phyloP scores from a whole-genome alignment of 2,888 invertebrate genomes.

The Hoplodrina blanda region DNA sequence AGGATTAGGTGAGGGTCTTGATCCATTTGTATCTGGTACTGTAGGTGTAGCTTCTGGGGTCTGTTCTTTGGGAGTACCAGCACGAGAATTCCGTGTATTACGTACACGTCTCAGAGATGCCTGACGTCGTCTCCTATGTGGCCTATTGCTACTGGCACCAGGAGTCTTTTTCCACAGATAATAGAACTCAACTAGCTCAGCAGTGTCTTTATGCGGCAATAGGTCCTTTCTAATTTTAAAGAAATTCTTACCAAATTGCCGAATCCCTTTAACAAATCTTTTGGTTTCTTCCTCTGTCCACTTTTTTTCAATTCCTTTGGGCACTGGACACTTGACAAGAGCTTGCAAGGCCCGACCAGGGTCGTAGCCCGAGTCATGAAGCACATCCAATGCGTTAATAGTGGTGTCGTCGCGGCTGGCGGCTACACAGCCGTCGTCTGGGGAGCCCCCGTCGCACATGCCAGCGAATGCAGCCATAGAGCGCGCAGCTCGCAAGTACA shows the following conservation, averaged over 20 bases:
- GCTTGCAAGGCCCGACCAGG: slow-evolving; percentile 98
- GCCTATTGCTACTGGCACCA: slow-evolving; percentile 98
- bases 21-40: slow-evolving; percentile 88
- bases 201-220: slow-evolving; percentile 98
- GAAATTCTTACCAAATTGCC: slow-evolving; percentile 99
- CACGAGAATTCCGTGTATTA: slow-evolving; percentile 96
- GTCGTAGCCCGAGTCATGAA: slow-evolving; percentile 99
- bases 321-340: slow-evolving; percentile 98
- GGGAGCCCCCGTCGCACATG: slow-evolving; percentile 99
- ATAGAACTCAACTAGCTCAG: slow-evolving; percentile 99
- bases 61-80: slow-evolving; percentile 94
- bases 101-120: slow-evolving; percentile 96
- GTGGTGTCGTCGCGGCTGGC: slow-evolving; percentile 99
- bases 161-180: slow-evolving; percentile 99
- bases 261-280: slow-evolving; percentile 99
- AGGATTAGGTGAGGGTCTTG: slow-evolving; percentile 92
- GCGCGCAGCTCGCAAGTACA: slow-evolving; percentile 99
- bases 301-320: slow-evolving; percentile 99
- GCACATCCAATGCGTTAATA: slow-evolving; percentile 98
- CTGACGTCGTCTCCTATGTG: slow-evolving; percentile 96
- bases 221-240: slow-evolving; percentile 99
- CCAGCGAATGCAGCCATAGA: slow-evolving; percentile 99
- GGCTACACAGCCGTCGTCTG: slow-evolving; percentile 99
- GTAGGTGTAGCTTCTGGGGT: slow-evolving; percentile 91
- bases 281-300: slow-evolving; percentile 99